phyloP scores from a whole-genome alignment of 2,888 invertebrate genomes.

The Chymomyza fuscimana region DNA sequence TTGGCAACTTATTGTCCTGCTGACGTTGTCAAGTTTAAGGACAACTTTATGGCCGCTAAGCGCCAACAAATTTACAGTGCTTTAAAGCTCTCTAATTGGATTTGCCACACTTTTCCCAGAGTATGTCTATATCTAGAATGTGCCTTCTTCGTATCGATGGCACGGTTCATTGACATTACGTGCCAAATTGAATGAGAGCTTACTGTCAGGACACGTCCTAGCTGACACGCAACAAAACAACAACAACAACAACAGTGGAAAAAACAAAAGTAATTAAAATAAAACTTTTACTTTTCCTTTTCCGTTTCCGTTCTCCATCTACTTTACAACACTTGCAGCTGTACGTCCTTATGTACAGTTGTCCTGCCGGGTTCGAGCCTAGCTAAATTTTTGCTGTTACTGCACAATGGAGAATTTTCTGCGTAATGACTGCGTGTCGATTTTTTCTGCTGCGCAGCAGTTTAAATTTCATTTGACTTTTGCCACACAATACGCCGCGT shows the following conservation, averaged over 20 bases:
- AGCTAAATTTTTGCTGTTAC: neutral
- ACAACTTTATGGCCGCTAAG: neutral
- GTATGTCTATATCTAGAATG: neutral
- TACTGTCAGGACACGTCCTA: conserved; percentile 7
- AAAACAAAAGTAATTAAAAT: conserved; percentile 61
- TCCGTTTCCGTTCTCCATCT: neutral
- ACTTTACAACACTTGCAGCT: conserved; percentile 3
- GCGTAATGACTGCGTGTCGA: neutral
- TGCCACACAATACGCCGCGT: neutral
- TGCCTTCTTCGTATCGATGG: conserved; percentile 31
- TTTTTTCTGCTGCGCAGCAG: conserved; percentile 8
- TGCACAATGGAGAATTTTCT: neutral
- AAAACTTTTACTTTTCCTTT: conserved; percentile 26
- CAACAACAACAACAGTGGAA: conserved; percentile 9
- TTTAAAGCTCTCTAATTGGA: conserved; percentile 65
- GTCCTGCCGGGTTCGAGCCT: neutral
- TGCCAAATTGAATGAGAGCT: conserved; percentile 45
- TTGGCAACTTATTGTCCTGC: conserved; percentile 16
- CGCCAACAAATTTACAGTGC: conserved; percentile 25
- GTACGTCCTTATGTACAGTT: conserved; percentile 5
- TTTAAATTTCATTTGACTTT: conserved; percentile 36
- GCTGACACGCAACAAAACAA: neutral
- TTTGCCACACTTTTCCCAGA: conserved; percentile 18
- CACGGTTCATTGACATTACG: conserved; percentile 52
- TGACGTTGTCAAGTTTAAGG: conserved; percentile 21